Percentiles rank a stretch among this genome's conserved stretches.
phyloP scores from a whole-genome alignment of 1,140 invertebrate genomes.

The Zaprionus gabonicus region DNA sequence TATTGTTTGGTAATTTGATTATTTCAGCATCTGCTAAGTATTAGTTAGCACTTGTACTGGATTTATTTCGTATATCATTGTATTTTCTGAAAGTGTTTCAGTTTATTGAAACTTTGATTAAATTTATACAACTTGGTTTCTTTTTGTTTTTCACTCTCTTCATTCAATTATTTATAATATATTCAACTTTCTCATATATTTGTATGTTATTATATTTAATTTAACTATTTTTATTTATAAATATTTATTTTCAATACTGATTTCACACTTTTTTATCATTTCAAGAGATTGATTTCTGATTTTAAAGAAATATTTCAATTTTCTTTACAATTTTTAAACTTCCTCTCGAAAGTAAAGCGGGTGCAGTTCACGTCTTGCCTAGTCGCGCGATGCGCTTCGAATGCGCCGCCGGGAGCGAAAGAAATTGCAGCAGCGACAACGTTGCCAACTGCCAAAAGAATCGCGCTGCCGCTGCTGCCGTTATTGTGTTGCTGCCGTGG shows the following conservation, averaged over 20 bases:
- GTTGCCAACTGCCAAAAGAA: constrained; percentile 44
- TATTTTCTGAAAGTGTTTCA: not conserved
- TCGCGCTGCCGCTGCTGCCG: constrained; percentile 29
- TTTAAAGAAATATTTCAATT: not conserved
- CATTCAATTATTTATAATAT: not conserved
- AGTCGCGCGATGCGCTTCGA: constrained; percentile 56
- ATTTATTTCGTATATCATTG: not conserved
- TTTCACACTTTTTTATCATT: not conserved
- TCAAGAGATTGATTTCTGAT: not conserved
- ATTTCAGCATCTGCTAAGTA: not conserved
- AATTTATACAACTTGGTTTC: not conserved
- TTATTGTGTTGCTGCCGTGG: not conserved
- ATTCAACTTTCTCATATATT: not conserved
- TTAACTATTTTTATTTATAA: not conserved
- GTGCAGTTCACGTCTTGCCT: constrained; percentile 57
- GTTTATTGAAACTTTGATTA: not conserved
- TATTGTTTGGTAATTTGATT: not conserved
- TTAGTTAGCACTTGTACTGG: not conserved
- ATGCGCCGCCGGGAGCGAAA: constrained; percentile 49
- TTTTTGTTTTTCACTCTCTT: not conserved
- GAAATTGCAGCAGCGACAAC: constrained; percentile 58
- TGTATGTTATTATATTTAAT: not conserved
- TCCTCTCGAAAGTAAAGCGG: constrained; percentile 19
- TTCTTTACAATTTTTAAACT: not conserved
- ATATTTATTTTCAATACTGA: not conserved